Evolutionary conservation across 2,113 vertebrate genomes (phyloP), one percentile per base, ranked within the genome.

Genomic region (Rynchops niger): DNA sequence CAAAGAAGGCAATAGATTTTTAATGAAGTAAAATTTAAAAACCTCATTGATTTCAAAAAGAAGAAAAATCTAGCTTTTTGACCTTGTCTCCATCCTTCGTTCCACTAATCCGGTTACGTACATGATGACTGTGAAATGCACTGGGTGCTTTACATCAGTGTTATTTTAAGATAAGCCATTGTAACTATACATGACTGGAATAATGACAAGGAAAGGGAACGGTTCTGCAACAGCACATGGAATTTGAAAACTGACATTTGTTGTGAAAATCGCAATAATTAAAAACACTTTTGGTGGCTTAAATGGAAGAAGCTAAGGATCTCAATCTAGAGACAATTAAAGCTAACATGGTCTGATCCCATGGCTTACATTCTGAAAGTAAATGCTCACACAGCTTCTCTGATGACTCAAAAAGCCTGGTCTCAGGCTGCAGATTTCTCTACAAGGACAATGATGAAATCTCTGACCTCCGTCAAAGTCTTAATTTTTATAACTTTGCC

Each of bases 81-180:
- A 95, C 93, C 91, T 95, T 91, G 93, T 67, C 81, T 88, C 82
- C 36, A 69, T 65, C 84, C 73, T 88, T 84, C 3, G 2, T 77
- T 94, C 91, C 74, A 73, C 78, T 94, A 90, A 90, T 85, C 43
- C 86, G 77, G 56, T 71, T 47, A 74, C 2, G 2, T 58, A 59
- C 10, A 47, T 15, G 56, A 80, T 56, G 82, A 76, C 76, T 88
- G 61, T 59, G 78, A 92, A 90, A 91, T 47, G 21, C 72, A 78
- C 43, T 40, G 38, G 27, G 43, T 65, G 86, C 77, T 87, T 89
- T 66, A 90, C 19, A 94, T 83, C 71, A 93, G 29, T 92, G 86
- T 95, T 95, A 92, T 93, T 94, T 96, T 94, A 95, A 94, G 83
- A 61, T 65, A 85, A 85, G 73, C 38, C 38, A 80, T 59, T 91